Conservation (phyloP, 1,140 invertebrate genomes). For the Sminthurides bifidus region DNA sequence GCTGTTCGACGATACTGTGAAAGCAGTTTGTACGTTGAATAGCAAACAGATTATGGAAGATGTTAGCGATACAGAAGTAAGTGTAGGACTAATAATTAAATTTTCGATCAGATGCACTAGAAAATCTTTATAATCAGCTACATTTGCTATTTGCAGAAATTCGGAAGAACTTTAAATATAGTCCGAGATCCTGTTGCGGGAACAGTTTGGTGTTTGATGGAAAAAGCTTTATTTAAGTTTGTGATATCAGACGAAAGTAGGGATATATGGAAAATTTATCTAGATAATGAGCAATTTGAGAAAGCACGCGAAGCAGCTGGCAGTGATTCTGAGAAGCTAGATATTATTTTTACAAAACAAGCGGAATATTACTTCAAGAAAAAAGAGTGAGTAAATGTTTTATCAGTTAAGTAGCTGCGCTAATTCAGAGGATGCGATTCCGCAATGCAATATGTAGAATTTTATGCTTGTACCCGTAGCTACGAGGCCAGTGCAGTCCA, state of each 20-base stretch:
- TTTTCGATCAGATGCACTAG: neutral
- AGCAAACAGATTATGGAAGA: slow-evolving; percentile 80
- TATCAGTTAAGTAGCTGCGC: neutral
- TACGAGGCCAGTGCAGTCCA: slow-evolving; percentile 71
- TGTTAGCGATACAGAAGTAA: slow-evolving; percentile 51
- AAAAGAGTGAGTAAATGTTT: slow-evolving; percentile 45
- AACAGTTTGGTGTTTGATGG: slow-evolving; percentile 73
- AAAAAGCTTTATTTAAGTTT: slow-evolving; percentile 72
- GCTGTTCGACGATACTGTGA: slow-evolving; percentile 68
- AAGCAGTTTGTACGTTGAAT: slow-evolving; percentile 73
- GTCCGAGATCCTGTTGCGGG: slow-evolving; percentile 66
- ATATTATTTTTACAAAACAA: slow-evolving; percentile 75
- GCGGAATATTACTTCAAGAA: slow-evolving; percentile 75
- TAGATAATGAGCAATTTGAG: slow-evolving; percentile 75
- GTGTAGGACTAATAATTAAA: slow-evolving; percentile 1
- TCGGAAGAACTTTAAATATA: slow-evolving; percentile 68
- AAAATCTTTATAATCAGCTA: neutral
- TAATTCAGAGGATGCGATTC: too few species aligned
- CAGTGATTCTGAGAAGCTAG: slow-evolving; percentile 62
- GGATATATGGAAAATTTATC: slow-evolving; percentile 79
- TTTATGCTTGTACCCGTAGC: slow-evolving; percentile 34
- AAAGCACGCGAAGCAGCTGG: slow-evolving; percentile 68
- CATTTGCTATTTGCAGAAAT: slow-evolving; percentile 45
- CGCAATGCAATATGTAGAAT: neutral
- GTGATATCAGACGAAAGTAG: slow-evolving; percentile 72